Evolutionary conservation across 2,113 vertebrate species (phyloP), one percentile per base, ranked within the genome.

Genomic region (Heterotilapia buettikoferi): DNA sequence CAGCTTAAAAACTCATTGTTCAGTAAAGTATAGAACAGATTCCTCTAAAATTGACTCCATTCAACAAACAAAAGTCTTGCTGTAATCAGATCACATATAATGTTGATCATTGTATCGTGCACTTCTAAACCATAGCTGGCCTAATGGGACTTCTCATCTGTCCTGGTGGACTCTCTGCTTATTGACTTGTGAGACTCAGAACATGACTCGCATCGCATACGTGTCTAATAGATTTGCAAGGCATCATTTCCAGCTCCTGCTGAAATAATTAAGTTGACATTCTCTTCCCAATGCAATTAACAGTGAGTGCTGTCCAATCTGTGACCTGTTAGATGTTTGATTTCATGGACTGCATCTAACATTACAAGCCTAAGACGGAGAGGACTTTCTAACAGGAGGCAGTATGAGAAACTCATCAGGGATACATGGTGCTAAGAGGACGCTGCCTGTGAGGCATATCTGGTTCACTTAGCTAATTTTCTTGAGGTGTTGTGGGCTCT

Each of bases 211-310:
- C 94, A 93, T 92, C 50, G 90, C 89, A 66, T 88, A 89, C 89
- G 92, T 95, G 95, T 91, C 92, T 93, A 95, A 96, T 95, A 94
- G 93, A 94, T 96, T 96, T 81, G 88, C 87, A 76, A 78, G 92
- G 89, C 89, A 92, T 95, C 89, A 90, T 93, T 93, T 93, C 93
- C 88, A 90, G 92, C 89, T 89, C 59, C 31, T 29, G 89, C 86
- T 90, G 92, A 94, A 94, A 95, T 96, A 95, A 95, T 95, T 92
- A 96, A 95, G 93, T 95, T 95, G 95, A 95, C 94, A 92, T 94
- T 94, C 92, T 92, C 88, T 92, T 91, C 88, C 93, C 79, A 68
- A 91, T 90, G 90, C 89, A 95, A 95, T 95, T 95, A 96, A 94
- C 92, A 88, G 86, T 36, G 87, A 91, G 92, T 50, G 83, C 84